A percentile compares a stretch with the other conserved stretches of the same genome.
Evolutionary conservation across 1,140 invertebrate species (phyloP).

Genomic region (Amphibalanus amphitrite): DNA sequence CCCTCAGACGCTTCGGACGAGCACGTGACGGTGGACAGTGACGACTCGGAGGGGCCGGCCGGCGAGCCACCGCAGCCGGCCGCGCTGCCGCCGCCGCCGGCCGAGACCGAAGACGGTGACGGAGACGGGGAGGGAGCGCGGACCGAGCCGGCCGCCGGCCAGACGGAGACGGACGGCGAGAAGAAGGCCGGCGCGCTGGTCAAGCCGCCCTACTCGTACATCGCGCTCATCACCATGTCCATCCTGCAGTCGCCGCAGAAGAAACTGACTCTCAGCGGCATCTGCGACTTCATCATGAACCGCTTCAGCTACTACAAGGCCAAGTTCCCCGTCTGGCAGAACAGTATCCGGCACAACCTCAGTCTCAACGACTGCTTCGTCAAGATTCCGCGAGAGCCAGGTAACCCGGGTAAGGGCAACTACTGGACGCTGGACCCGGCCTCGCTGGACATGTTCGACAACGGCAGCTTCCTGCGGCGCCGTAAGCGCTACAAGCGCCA

Average conservation of each 20-base stretch:
- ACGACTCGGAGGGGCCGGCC: not conserved
- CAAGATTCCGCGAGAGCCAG: constrained; percentile 92
- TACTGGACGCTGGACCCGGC: constrained; percentile 97
- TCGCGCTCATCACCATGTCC: constrained; percentile 94
- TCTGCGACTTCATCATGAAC: constrained; percentile 98
- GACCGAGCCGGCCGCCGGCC: not conserved
- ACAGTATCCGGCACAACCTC: constrained; percentile 92
- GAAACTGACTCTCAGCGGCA: constrained; percentile 87
- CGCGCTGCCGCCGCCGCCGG: constrained; percentile 3
- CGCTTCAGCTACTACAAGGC: constrained; percentile 90
- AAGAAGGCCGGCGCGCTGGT: constrained; percentile 35
- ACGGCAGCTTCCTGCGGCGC: constrained; percentile 86
- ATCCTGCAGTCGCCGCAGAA: constrained; percentile 94
- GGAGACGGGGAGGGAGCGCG: constrained; percentile 4
- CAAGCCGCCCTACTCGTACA: constrained; percentile 95
- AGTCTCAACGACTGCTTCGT: constrained; percentile 98
- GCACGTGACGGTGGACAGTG: constrained; percentile 4
- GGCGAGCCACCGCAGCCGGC: not conserved
- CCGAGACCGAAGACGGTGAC: not conserved
- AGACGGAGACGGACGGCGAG: constrained; percentile 10
- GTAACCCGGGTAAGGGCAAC: constrained; percentile 96
- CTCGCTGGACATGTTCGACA: constrained; percentile 98
- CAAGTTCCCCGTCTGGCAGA: constrained; percentile 92
- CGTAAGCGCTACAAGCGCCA: constrained; percentile 89
- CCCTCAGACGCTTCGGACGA: not conserved